Evolutionary conservation across 2,797 vertebrate species (phyloP), one percentile per base, ranked within the genome.

Genomic region (Emys orbicularis): DNA sequence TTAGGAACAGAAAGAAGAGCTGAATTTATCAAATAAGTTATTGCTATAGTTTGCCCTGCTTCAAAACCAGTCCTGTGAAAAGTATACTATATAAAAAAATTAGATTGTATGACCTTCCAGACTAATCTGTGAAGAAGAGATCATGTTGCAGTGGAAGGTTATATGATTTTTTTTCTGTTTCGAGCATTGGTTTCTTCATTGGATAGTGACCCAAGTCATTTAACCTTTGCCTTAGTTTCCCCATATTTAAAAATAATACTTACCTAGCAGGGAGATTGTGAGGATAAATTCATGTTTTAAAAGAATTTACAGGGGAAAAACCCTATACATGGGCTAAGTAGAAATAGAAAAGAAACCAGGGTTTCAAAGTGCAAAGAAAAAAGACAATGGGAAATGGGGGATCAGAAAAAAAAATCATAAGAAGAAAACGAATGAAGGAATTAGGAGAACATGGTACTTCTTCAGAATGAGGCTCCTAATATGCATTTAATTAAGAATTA

Each of bases 401-500:
- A 79, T 95, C 74, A 72, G 79, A 84, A 94, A 91, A 91, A 57
- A 49, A 5, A 61, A 50, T 31, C 93, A 34, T 41, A 31, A 89
- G 87, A 79, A 91, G 85, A 90, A 95, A 94, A 93, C 90, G 93
- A 94, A 77, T 41, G 83, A 92, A 87, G 27, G 65, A 54, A 94
- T 94, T 96, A 94, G 47, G 77, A 88, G 57, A 94, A 37, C 16
- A 27, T 90, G 74, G 54, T 91, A 81, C 44, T 83, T 31, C 89
- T 94, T 95, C 81, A 94, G 31, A 91, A 52, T 72, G 74, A 83
- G n/a, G 44, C 57, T 92, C 11, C 74, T 84, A 93, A 82, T 56
- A 87, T 87, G 92, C 79, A 79, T 96, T 96, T 96, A 97, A 97
- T 97, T 96, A 95, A 95, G 92, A 92, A 19, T 76, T 41, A 94